Percentiles rank a stretch among this genome's conserved stretches.
Evolutionary conservation across 1,140 invertebrate genomes (phyloP).

Genomic region (Diorhabda elongata): DNA sequence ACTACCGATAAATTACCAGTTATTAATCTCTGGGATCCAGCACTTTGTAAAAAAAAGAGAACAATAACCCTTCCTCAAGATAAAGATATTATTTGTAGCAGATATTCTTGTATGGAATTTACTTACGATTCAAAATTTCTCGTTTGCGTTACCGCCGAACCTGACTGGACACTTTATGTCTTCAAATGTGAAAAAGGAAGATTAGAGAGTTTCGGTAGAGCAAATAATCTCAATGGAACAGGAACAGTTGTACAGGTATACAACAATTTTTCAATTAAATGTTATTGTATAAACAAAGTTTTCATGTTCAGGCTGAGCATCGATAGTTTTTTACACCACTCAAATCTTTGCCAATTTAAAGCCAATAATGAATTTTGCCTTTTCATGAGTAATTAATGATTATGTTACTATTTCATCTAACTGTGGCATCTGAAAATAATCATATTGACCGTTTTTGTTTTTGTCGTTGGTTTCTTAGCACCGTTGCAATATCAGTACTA

Average conservation of each 20-base stretch:
- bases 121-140: slow-evolving; percentile 75
- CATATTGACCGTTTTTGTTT: too few species aligned
- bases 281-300: background rate
- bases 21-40: slow-evolving; percentile 64
- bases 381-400: too few species aligned
- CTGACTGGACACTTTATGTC: slow-evolving; percentile 74
- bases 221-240: slow-evolving; percentile 60
- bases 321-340: background rate
- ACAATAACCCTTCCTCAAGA: slow-evolving; percentile 55
- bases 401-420: too few species aligned
- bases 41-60: slow-evolving; percentile 58
- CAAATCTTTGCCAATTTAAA: too few species aligned
- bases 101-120: slow-evolving; percentile 71
- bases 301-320: background rate
- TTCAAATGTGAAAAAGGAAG: slow-evolving; percentile 84
- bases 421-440: too few species aligned
- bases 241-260: slow-evolving; percentile 47
- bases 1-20: slow-evolving; percentile 50
- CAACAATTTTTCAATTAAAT: background rate
- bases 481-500: too few species aligned
- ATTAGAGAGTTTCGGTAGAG: slow-evolving; percentile 69
- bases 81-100: slow-evolving; percentile 41
- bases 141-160: slow-evolving; percentile 70
- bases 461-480: too few species aligned
- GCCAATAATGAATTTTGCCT: too few species aligned